Conservation (phyloP, 1,140 invertebrate genomes). For the Chrysomallon squamiferum region DNA sequence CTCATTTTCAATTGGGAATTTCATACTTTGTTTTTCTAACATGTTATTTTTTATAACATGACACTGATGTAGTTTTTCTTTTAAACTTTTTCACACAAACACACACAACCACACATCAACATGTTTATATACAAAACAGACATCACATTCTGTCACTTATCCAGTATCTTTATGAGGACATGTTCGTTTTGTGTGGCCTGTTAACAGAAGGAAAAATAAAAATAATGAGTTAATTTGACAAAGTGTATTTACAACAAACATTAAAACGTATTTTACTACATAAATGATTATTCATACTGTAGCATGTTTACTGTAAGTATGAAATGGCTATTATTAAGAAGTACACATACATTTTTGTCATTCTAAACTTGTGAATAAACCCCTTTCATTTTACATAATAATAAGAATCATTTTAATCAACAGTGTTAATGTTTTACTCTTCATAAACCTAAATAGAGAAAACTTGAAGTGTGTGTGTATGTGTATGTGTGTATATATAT, state of each 20-base stretch:
- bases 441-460: neutral
- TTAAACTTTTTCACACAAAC: neutral
- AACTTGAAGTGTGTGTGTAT: too few relatives aligned
- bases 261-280: neutral
- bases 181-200: slow-evolving; percentile 6
- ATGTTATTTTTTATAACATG: too few relatives aligned
- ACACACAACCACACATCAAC: slow-evolving; percentile 1
- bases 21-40: too few relatives aligned
- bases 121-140: neutral
- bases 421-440: neutral
- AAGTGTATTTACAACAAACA: neutral
- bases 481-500: too few relatives aligned
- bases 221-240: neutral
- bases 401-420: neutral
- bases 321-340: neutral
- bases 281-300: neutral
- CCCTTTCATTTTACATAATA: too few relatives aligned
- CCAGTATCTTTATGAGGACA: slow-evolving; percentile 4
- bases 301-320: neutral
- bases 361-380: neutral
- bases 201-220: neutral
- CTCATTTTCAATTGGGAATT: too few relatives aligned
- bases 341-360: neutral
- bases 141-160: neutral
- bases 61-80: too few relatives aligned